Base-by-base conservation (phyloP, 2,888 invertebrate species). In the Caenorhabditis japonica region DNA sequence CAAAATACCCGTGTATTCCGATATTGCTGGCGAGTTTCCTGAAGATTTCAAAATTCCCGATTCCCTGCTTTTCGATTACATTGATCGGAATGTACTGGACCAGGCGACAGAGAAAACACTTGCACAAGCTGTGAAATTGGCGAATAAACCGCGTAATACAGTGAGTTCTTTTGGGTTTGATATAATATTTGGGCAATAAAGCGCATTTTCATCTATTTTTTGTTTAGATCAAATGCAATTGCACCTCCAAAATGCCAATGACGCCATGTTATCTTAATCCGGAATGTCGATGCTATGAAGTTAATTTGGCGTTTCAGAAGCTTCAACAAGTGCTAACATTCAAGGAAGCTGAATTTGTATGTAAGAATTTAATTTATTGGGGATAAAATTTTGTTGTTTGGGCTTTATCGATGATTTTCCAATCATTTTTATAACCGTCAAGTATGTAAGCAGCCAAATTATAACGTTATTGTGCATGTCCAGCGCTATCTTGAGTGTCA, bases 1-100 rank as follows among this genome's bases (percentile, higher is more conserved):
- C 15, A 19, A 34, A 34, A 34, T 56, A 5, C 56, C 56, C 10
- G 56, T 56, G 4, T 56, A 56, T 17, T 56, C 34, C 2, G 56
- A 56, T n/a, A 8, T 56, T 4, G 8, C 30, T 3, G 21, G 13
- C 21, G 56, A 56, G 10, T 44, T 10, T 8, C 3, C 44, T 2
- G 34, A 30, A 0, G 19, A 15, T 2, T 7, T 21, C 2, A 3
- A 34, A 8, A 34, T 56, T 33, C 56, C 56, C 1, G 23, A 56
- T 10, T n/a, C 34, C 0, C 21, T 55, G 30, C n/a, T 44, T 12
- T 56, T 43, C n/a, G 44, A 44, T 10, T 56, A 56, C 27, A 52
- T 25, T 8, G 52, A 52, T 12, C n/a, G n/a, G 8, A 52, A 52
- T 25, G 30, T 39, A 17, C 8, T 43, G 33, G 27, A 44, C 19